These are phyloP conservation scores for Lateolabrax maculatus DNA, from an alignment of 2,797 vertebrate species.

Conservation along the genomic window DNA sequence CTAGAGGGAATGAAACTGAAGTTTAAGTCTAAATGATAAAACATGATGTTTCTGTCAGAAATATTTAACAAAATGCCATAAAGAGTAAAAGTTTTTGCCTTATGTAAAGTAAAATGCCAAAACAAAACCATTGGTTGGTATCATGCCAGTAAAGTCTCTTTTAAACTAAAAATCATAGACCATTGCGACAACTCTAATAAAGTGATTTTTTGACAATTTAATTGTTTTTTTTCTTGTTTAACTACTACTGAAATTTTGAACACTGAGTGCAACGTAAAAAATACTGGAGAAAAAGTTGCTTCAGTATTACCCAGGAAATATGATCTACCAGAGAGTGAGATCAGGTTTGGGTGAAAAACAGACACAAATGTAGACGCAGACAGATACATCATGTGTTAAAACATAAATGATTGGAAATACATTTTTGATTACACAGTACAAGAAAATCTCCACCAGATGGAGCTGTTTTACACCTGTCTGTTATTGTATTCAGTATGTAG, in stretches of 20 bases:
- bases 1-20: not conserved
- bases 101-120: not conserved
- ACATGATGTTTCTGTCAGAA: not conserved
- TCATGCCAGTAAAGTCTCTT: not conserved
- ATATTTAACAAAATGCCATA: not conserved
- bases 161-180: slow-evolving; percentile 1
- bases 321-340: too few relatives aligned
- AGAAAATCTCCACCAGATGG: not conserved
- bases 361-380: too few relatives aligned
- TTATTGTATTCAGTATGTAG: not conserved
- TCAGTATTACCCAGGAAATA: not conserved
- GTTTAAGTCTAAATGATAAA: not conserved
- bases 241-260: not conserved
- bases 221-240: not conserved
- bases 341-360: too few relatives aligned
- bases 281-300: not conserved
- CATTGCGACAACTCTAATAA: slow-evolving; percentile 27
- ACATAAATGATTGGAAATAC: too few relatives aligned
- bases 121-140: not conserved
- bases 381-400: too few relatives aligned
- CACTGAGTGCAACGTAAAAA: not conserved
- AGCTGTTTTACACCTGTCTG: not conserved
- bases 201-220: slow-evolving; percentile 16
- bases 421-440: not conserved
- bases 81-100: not conserved